Base-by-base conservation (phyloP, 2,113 vertebrate species). In the Bujurquina vittata region DNA sequence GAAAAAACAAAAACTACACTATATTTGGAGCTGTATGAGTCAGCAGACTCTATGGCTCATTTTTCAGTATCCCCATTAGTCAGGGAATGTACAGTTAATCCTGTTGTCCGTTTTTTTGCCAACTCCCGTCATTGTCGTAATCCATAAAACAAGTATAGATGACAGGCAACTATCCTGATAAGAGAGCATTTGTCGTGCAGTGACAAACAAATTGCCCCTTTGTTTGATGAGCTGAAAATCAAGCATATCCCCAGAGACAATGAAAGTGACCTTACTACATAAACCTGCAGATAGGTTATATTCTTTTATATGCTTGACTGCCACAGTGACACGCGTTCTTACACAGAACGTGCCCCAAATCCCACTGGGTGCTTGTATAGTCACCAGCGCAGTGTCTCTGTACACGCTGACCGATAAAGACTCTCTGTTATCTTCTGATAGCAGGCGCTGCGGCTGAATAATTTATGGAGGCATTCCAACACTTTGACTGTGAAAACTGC, bases 401-500 rank as follows among this genome's bases (percentile, higher is more conserved):
- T 76, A 90, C 89, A 90, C 40, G 67, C 87, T 87, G 89, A 84
- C 92, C 76, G 84, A 85, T 91, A 92, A 93, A 89, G 83, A 89
- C 43, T 60, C 86, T 17, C 73, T 61, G 89, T 92, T 95, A 91
- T 94, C 93, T 92, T 83, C 84, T 86, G 81, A 92, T 91, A 87
- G 87, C 90, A 89, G 87, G 80, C 81, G 67, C 89, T 84, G 87
- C 59, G 59, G 87, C 88, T 94, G 88, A 95, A 93, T 94, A 83
- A 95, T 93, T 93, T 81, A 93, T 91, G 88, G 87, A 84, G 59
- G 79, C 83, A 89, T 94, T 92, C 91, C 90, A 86, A 86, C 86
- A 87, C 91, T 81, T 79, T 81, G 86, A 77, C 82, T 87, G 54
- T n/a, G 72, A 81, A 74, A 85, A 67, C 11, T 29, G 69, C 78